Conservation (phyloP, 2,888 invertebrate species). For the Meteorus cinctellus region DNA sequence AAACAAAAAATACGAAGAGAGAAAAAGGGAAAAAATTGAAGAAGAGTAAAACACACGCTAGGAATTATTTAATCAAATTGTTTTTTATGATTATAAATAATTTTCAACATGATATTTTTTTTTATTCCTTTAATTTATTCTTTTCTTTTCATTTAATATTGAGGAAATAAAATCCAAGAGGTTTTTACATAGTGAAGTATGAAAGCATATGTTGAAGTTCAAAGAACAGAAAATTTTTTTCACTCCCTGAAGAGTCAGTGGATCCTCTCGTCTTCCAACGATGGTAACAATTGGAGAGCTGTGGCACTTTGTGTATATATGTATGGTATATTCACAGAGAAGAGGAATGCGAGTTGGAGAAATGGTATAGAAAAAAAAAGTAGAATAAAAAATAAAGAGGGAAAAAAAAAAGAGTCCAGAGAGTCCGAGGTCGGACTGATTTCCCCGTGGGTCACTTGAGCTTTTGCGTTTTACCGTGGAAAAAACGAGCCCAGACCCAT, state of each 20-base stretch:
- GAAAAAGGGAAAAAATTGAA: background rate
- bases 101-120: background rate
- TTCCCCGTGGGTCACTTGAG: conserved; percentile 47
- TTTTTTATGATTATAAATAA: background rate
- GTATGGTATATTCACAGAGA: conserved; percentile 20
- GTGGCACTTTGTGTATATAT: conserved; percentile 30
- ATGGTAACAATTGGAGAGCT: conserved; percentile 34
- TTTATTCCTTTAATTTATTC: background rate
- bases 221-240: conserved; percentile 27
- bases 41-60: background rate
- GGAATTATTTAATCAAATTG: background rate
- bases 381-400: conserved; percentile 22
- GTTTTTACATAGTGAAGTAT: conserved; percentile 31
- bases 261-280: conserved; percentile 35
- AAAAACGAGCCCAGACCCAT: conserved; percentile 7
- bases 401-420: conserved; percentile 36
- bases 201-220: background rate
- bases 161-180: conserved; percentile 15
- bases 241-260: conserved; percentile 40
- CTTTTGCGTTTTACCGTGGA: conserved; percentile 29
- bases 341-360: conserved; percentile 9
- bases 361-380: conserved; percentile 8
- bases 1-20: background rate
- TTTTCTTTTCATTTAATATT: background rate
- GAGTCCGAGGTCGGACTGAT: conserved; percentile 45